phyloP scores from a whole-genome alignment of 2,888 invertebrate species.

The Trichogramma evanescens region DNA sequence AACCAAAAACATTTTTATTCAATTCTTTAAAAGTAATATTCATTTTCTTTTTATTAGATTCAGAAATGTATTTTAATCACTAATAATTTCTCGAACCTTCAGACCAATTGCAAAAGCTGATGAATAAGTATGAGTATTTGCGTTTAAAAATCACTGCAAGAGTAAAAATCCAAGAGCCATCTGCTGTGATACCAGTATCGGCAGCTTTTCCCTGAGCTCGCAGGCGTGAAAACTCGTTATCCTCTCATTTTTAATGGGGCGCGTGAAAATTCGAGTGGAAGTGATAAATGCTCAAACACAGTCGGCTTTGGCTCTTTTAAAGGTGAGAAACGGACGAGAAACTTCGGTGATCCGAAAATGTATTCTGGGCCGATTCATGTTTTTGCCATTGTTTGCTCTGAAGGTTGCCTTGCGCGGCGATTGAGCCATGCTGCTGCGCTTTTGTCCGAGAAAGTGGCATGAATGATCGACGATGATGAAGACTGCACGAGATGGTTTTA shows the following conservation, averaged over 20 bases:
- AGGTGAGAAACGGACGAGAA: not conserved
- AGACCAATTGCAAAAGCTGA: too few species aligned
- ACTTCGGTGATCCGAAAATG: not conserved
- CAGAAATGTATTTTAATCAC: too few species aligned
- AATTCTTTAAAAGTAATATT: too few species aligned
- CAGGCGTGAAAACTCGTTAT: slow-evolving; percentile 6
- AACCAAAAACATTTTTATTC: too few species aligned
- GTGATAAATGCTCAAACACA: slow-evolving; percentile 21
- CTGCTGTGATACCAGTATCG: slow-evolving; percentile 17
- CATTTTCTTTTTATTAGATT: too few species aligned
- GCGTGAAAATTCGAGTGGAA: slow-evolving; percentile 22
- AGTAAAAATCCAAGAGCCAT: slow-evolving; percentile 29
- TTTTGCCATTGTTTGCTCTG: not conserved
- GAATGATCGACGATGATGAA: not conserved
- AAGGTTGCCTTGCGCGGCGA: not conserved
- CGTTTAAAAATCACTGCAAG: slow-evolving; percentile 10
- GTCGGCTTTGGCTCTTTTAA: not conserved
- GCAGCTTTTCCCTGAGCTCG: slow-evolving; percentile 21
- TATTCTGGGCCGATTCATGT: not conserved
- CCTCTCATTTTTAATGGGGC: slow-evolving; percentile 25
- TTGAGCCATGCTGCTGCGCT: not conserved
- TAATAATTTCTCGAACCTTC: too few species aligned
- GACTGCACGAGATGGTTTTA: slow-evolving; percentile 1
- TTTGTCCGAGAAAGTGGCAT: not conserved
- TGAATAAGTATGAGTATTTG: too few species aligned